Percentiles rank a stretch among this genome's conserved stretches.
Conservation (phyloP, 2,113 vertebrate species). For the Cephalopholis sonnerati region DNA sequence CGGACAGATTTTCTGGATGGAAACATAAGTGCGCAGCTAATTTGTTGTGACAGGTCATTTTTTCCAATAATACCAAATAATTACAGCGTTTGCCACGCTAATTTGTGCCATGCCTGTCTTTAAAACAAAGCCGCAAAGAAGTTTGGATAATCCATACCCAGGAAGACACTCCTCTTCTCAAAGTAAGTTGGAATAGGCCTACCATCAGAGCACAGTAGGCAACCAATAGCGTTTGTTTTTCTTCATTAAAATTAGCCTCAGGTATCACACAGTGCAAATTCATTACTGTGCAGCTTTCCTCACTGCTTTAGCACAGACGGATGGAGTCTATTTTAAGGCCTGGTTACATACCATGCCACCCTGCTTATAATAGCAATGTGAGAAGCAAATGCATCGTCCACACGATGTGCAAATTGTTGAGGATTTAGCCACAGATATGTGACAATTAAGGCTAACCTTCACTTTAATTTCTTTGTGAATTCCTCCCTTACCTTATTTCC, state of each 20-base stretch:
- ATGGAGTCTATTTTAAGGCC: conserved; percentile 71
- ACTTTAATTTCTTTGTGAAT: conserved; percentile 13
- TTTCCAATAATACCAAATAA: conserved; percentile 26
- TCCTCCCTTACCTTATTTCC: conserved; percentile 79
- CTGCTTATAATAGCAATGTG: conserved; percentile 43
- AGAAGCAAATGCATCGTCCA: conserved; percentile 24
- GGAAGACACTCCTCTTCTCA: conserved; percentile 25
- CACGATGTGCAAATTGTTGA: conserved; percentile 25
- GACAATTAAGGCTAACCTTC: conserved; percentile 19
- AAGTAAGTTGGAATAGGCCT: conserved; percentile 35
- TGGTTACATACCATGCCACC: conserved; percentile 45
- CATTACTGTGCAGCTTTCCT: conserved; percentile 71
- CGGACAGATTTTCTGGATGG: background rate
- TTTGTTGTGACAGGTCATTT: conserved; percentile 12
- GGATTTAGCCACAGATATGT: conserved; percentile 19
- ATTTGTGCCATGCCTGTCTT: conserved; percentile 21
- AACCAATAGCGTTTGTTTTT: conserved; percentile 68
- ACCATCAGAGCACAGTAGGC: conserved; percentile 56
- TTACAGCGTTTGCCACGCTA: conserved; percentile 9
- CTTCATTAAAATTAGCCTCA: conserved; percentile 77
- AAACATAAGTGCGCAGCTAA: background rate
- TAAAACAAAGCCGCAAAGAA: conserved; percentile 7
- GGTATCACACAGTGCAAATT: conserved; percentile 67
- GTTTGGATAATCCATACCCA: conserved; percentile 30
- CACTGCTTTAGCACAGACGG: conserved; percentile 48